phyloP scores from a whole-genome alignment of 2,888 invertebrate genomes.

The Mantis religiosa region DNA sequence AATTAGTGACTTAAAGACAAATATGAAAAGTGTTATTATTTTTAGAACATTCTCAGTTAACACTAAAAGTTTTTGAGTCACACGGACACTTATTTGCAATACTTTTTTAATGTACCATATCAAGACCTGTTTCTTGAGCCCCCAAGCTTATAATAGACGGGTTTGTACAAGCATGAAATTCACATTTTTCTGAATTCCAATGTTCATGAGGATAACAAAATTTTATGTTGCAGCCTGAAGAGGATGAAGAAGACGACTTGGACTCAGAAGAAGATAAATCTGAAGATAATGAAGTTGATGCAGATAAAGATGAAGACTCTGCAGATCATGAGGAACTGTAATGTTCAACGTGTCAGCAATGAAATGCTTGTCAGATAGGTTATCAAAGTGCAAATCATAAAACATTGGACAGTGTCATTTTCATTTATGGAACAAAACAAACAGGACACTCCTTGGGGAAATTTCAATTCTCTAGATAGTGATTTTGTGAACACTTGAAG shows the following conservation, averaged over 20 bases:
- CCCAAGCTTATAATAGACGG: too few species aligned
- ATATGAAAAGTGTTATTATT: too few species aligned
- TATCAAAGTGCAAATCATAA: background rate
- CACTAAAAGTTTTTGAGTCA: too few species aligned
- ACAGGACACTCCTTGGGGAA: background rate
- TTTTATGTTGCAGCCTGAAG: slow-evolving; percentile 34
- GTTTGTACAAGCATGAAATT: too few species aligned
- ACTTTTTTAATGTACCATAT: too few species aligned
- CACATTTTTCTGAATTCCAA: background rate
- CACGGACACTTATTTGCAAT: too few species aligned
- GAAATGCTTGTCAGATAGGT: background rate
- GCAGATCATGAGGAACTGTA: slow-evolving; percentile 14
- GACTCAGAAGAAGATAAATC: slow-evolving; percentile 45
- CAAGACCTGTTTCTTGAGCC: too few species aligned
- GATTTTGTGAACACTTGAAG: too few species aligned
- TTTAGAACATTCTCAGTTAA: too few species aligned
- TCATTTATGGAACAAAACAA: background rate
- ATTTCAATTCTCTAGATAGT: background rate
- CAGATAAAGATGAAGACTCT: slow-evolving; percentile 10
- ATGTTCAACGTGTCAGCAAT: background rate
- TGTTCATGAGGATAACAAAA: background rate
- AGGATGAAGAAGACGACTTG: slow-evolving; percentile 42
- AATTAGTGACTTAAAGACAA: too few species aligned
- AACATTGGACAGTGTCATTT: background rate
- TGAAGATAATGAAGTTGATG: slow-evolving; percentile 34